Base-by-base conservation (phyloP, 2,113 vertebrate species). In the Hippocampus abdominalis region DNA sequence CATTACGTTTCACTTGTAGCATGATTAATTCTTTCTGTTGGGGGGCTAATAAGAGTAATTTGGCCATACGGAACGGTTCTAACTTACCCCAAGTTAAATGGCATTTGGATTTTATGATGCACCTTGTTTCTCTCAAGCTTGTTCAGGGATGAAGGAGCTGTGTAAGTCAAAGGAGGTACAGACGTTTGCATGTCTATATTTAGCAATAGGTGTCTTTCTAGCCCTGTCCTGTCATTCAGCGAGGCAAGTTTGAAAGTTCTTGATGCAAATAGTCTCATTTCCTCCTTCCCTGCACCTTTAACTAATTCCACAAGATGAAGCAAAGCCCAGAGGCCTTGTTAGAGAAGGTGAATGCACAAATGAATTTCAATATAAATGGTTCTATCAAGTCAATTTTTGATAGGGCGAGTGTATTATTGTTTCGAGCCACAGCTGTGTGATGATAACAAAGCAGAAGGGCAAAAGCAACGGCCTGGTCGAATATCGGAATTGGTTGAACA, bases 241-340 rank as follows among this genome's bases (percentile, higher is more conserved):
- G 49, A 72, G 71, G 42, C 67, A 81, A 69, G 76, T 87, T 81
- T 72, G 42, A 0, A 68, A 84, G 76, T 71, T 82, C 81, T 79
- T 51, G 78, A 86, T 83, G 82, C 76, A 87, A 89, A 90, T 83
- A 83, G 80, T 78, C 81, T 87, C 74, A 78, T 91, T 87, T 89
- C 67, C 75, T 61, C 79, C 27, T 73, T 82, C 80, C 69, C 66
- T 85, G 88, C 86, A 86, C 79, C 82, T 84, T 75, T 84, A 83
- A 88, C 84, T 77, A 89, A 89, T 79, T 82, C 83, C 81, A 82
- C 75, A 71, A 68, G 69, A 82, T 57, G 74, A 72, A 75, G 76
- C 71, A 70, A 81, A 82, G 79, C 77, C 84, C 70, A 16, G 16
- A 85, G 84, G 83, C 80, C 80, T 66, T 82, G 84, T 86, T 86